Base-by-base conservation (phyloP, 2,888 invertebrate species). In the Acrobasis suavella region DNA sequence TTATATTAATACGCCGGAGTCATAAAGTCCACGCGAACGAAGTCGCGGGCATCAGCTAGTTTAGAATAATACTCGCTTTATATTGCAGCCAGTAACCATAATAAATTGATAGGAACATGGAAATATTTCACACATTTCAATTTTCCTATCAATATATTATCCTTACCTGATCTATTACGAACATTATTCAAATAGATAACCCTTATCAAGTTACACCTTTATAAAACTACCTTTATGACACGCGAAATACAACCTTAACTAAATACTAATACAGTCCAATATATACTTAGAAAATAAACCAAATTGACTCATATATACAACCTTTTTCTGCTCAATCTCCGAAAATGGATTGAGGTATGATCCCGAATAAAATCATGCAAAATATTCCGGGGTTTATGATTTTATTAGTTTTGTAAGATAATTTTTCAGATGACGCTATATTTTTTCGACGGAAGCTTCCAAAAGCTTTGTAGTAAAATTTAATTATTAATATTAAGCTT, bases 261-360 rank as follows among this genome's bases (percentile, higher is more conserved):
- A 14, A 0, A 56, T 14, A 42, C 1, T 14, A 0, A 12, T 22
- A 56, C 10, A 42, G 16, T 42, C 14, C 22, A 22, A 56, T 46
- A 17, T 56, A 17, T 16, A 42, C 14, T 9, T 22, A 12, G 10
- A 14, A 42, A 6, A 7, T 46, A 16, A 12, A 56, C 5, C 39
- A 60, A 52, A 51, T 51, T 60, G 51, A 59, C 50, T 51, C 51
- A 14, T 60, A 50, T 17, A 38, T 50, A 39, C 32, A 60, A 17
- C 39, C 52, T 51, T 39, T 60, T 50, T 39, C 22, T 22, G 51
- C 50, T 51, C 38, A 17, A 51, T 60, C 42, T 42, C n/a, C 14
- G 50, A 51, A 60, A 60, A 60, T 52, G 42, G 60, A 60, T 60
- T 60, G 39, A 60, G 60, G 51, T 60, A 60, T 60, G 60, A 52